Percentiles rank a stretch among this genome's conserved stretches.
phyloP scores from a whole-genome alignment of 2,113 vertebrate species.

The Oxyura jamaicensis region DNA sequence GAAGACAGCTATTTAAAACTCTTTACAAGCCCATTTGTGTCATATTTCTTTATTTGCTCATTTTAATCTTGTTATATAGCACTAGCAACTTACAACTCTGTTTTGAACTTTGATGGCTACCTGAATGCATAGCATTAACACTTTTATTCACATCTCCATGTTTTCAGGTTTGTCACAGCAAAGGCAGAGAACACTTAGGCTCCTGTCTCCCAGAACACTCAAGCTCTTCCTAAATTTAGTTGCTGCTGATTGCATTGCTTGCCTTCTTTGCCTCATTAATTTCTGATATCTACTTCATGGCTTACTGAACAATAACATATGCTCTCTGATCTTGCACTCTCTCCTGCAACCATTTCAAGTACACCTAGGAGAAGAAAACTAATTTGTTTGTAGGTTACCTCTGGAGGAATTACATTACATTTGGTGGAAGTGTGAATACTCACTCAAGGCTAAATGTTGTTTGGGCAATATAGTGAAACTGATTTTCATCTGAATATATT shows the following conservation, averaged over 20 bases:
- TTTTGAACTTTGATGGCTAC: neutral
- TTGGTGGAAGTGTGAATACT: neutral
- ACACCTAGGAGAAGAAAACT: neutral
- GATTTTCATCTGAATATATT: neutral
- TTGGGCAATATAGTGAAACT: neutral
- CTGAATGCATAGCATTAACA: neutral
- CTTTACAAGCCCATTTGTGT: neutral
- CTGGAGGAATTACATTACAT: neutral
- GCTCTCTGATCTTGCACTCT: slow-evolving; percentile 11
- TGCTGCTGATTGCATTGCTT: neutral
- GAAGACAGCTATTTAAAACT: neutral
- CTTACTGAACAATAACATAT: slow-evolving; percentile 41
- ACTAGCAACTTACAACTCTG: neutral
- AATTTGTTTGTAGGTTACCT: slow-evolving; percentile 7
- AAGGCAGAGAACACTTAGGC: neutral
- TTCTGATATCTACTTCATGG: slow-evolving; percentile 2
- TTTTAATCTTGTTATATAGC: neutral
- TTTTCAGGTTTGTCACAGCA: neutral
- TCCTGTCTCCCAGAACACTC: neutral
- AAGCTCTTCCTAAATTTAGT: neutral
- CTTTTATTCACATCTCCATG: neutral
- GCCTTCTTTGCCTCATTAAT: slow-evolving; percentile 39
- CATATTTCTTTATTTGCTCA: neutral
- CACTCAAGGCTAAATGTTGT: neutral
- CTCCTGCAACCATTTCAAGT: slow-evolving; percentile 21